A percentile compares a stretch with the other conserved stretches of the same genome.
Evolutionary conservation across 1,140 invertebrate genomes (phyloP).

Genomic region (Drosophila serrata): DNA sequence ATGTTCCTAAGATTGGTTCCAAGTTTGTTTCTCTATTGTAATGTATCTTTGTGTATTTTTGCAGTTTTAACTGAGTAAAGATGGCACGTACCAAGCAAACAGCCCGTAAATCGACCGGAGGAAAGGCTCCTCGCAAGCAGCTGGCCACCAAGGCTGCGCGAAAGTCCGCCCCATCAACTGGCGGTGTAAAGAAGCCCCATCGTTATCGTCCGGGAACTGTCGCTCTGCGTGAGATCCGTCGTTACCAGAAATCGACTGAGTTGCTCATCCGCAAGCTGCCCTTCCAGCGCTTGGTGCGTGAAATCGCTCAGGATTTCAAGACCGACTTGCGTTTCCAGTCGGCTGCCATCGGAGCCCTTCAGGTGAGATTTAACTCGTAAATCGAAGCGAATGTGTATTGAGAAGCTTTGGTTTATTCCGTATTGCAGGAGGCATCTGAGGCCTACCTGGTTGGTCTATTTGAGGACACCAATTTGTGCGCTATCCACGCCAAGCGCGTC

Average conservation of each 20-base stretch:
- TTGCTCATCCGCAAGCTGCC: slow-evolving; percentile 93
- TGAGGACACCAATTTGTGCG: slow-evolving; percentile 93
- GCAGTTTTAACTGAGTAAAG: slow-evolving; percentile 40
- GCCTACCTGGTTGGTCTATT: slow-evolving; percentile 94
- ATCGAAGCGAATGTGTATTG: background rate
- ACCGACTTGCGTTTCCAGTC: slow-evolving; percentile 93
- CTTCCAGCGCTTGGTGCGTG: slow-evolving; percentile 94
- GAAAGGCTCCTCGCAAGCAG: slow-evolving; percentile 95
- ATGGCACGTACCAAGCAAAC: slow-evolving; percentile 95
- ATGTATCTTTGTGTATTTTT: background rate
- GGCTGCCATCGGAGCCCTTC: slow-evolving; percentile 91
- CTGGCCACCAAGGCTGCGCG: slow-evolving; percentile 93
- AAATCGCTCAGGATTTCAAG: slow-evolving; percentile 94
- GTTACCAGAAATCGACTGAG: slow-evolving; percentile 94
- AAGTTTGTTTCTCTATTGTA: too few species aligned
- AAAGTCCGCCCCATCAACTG: slow-evolving; percentile 90
- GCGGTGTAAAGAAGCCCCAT: slow-evolving; percentile 92
- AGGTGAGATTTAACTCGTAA: slow-evolving; percentile 81
- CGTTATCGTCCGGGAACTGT: slow-evolving; percentile 93
- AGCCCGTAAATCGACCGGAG: slow-evolving; percentile 93
- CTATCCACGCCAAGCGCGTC: slow-evolving; percentile 96
- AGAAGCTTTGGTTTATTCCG: slow-evolving; percentile 5
- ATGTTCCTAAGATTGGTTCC: too few species aligned
- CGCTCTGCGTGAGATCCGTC: slow-evolving; percentile 93
- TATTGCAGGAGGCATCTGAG: slow-evolving; percentile 92